Conservation (phyloP, 1,140 invertebrate species). For the Bombus balteatus region DNA sequence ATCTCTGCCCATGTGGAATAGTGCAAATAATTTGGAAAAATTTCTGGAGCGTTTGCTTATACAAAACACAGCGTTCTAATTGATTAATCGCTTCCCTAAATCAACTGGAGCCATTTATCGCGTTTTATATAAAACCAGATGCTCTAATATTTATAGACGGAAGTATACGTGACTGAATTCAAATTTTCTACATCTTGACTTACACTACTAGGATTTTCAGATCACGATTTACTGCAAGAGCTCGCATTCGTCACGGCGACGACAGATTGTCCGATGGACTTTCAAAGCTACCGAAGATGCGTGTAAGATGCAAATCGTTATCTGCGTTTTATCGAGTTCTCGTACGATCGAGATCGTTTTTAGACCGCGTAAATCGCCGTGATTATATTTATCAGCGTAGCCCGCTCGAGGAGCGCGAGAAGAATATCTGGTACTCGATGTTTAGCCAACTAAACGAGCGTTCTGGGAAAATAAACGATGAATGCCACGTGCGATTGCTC, state of each 20-base stretch:
- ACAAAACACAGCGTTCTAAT: too few species aligned
- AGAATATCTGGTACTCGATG: constrained; percentile 34
- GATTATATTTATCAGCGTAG: constrained; percentile 42
- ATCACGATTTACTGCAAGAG: background rate
- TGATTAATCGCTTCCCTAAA: too few species aligned
- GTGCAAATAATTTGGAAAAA: too few species aligned
- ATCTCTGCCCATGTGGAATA: too few species aligned
- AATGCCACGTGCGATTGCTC: constrained; percentile 24
- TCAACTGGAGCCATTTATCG: too few species aligned
- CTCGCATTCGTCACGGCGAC: constrained; percentile 1
- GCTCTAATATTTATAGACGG: too few species aligned
- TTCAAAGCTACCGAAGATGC: background rate
- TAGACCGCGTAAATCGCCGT: constrained; percentile 9
- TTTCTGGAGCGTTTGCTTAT: too few species aligned
- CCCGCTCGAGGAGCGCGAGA: constrained; percentile 7
- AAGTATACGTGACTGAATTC: too few species aligned
- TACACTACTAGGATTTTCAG: too few species aligned
- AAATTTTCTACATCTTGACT: too few species aligned
- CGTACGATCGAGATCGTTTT: background rate
- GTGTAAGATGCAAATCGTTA: background rate
- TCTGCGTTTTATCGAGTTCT: background rate
- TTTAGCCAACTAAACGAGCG: background rate
- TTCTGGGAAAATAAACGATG: constrained; percentile 51
- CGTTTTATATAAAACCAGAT: too few species aligned
- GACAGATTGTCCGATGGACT: background rate